Evolutionary conservation across 2,797 vertebrate species (phyloP).

Genomic region (Philypnodon macrostomus): DNA sequence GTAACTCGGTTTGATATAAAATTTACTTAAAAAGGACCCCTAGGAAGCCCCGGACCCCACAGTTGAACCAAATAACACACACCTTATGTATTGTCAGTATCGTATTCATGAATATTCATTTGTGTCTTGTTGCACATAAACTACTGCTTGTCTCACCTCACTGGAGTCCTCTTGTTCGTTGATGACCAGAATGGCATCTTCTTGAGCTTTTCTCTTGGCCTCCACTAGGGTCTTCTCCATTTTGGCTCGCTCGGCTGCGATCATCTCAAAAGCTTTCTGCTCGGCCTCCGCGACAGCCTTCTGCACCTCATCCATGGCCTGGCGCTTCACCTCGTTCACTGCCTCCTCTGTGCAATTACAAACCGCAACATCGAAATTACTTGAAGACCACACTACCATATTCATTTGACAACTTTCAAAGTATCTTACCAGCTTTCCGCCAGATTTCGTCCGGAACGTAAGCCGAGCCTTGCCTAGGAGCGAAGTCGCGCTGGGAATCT

Average conservation of each 20-base stretch:
- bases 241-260: slow-evolving; percentile 89
- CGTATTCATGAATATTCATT: too few relatives aligned
- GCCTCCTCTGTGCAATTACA: slow-evolving; percentile 84
- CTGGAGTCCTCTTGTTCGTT: slow-evolving; percentile 98
- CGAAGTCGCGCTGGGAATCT: slow-evolving; percentile 92
- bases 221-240: slow-evolving; percentile 97
- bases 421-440: slow-evolving; percentile 95
- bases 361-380: too few relatives aligned
- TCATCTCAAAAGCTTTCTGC: slow-evolving; percentile 98
- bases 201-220: slow-evolving; percentile 92
- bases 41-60: too few relatives aligned
- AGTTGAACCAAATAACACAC: too few relatives aligned
- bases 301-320: slow-evolving; percentile 98
- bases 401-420: too few relatives aligned
- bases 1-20: too few relatives aligned
- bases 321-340: slow-evolving; percentile 97
- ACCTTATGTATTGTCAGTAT: too few relatives aligned
- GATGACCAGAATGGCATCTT: slow-evolving; percentile 92
- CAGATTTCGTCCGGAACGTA: slow-evolving; percentile 99
- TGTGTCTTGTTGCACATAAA: too few relatives aligned
- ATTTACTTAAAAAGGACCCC: too few relatives aligned
- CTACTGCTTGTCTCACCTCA: too few relatives aligned
- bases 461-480: slow-evolving; percentile 83
- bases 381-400: background rate
- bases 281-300: slow-evolving; percentile 95